Percentiles rank a stretch among this genome's conserved stretches.
Conservation (phyloP, 1,140 invertebrate species). For the Trialeurodes vaporariorum region DNA sequence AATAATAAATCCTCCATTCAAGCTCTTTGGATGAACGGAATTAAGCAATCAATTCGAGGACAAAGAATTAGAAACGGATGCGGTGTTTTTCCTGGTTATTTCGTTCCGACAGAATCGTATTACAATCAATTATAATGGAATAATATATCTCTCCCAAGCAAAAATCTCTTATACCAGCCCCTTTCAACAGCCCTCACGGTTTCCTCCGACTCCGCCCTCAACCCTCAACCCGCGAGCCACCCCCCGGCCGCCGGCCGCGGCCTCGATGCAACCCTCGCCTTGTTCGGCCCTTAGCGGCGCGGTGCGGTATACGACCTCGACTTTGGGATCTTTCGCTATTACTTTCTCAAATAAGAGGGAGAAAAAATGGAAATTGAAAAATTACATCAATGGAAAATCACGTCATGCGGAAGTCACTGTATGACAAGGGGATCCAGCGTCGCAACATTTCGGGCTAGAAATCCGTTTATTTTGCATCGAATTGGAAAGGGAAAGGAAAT, state of each 20-base stretch:
- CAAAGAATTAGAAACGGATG: background rate
- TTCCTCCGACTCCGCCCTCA: background rate
- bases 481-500: too few relatives aligned
- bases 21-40: background rate
- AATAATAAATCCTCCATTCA: too few relatives aligned
- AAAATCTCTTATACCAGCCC: background rate
- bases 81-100: background rate
- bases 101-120: background rate
- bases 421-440: too few relatives aligned
- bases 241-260: too few relatives aligned
- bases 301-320: too few relatives aligned
- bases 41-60: background rate
- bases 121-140: background rate
- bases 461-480: too few relatives aligned
- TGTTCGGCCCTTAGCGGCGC: background rate
- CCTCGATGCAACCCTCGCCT: background rate
- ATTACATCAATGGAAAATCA: background rate
- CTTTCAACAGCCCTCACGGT: background rate
- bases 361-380: conserved; percentile 1
- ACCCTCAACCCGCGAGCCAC: background rate
- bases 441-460: too few relatives aligned
- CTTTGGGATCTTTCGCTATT: too few relatives aligned
- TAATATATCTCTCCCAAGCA: background rate
- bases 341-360: background rate
- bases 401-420: background rate